phyloP scores from a whole-genome alignment of 2,888 invertebrate genomes.

The Tholera decimalis region DNA sequence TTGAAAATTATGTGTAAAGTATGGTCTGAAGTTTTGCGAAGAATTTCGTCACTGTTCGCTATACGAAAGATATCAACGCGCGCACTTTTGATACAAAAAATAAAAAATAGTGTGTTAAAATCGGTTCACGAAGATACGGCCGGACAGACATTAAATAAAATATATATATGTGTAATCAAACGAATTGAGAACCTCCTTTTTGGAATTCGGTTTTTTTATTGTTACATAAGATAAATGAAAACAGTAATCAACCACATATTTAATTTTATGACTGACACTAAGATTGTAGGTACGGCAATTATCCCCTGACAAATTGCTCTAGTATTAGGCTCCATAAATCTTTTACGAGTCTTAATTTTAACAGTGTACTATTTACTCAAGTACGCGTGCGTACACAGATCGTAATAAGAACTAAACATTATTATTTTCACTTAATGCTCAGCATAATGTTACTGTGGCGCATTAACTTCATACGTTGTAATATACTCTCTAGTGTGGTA shows the following conservation, averaged over 20 bases:
- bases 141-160: too few relatives aligned
- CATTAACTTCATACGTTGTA: constrained; percentile 52
- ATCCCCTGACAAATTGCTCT: constrained; percentile 17
- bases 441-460: constrained; percentile 42
- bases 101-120: too few relatives aligned
- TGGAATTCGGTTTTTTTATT: too few relatives aligned
- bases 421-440: constrained; percentile 48
- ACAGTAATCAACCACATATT: not conserved
- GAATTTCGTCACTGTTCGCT: constrained; percentile 21
- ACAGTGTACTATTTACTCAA: constrained; percentile 11
- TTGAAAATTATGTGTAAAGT: constrained; percentile 34
- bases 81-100: constrained; percentile 12
- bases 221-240: not conserved
- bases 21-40: constrained; percentile 8
- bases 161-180: too few relatives aligned
- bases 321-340: constrained; percentile 41
- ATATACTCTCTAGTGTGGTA: constrained; percentile 61
- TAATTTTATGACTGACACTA: constrained; percentile 9
- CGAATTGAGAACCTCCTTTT: too few relatives aligned
- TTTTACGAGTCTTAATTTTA: constrained; percentile 10
- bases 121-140: too few relatives aligned
- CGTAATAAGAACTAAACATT: constrained; percentile 35
- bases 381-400: constrained; percentile 32
- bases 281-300: constrained; percentile 6
- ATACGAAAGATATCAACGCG: constrained; percentile 79